Base-by-base conservation (phyloP, 2,797 vertebrate genomes). In the Crocidura indochinensis region DNA sequence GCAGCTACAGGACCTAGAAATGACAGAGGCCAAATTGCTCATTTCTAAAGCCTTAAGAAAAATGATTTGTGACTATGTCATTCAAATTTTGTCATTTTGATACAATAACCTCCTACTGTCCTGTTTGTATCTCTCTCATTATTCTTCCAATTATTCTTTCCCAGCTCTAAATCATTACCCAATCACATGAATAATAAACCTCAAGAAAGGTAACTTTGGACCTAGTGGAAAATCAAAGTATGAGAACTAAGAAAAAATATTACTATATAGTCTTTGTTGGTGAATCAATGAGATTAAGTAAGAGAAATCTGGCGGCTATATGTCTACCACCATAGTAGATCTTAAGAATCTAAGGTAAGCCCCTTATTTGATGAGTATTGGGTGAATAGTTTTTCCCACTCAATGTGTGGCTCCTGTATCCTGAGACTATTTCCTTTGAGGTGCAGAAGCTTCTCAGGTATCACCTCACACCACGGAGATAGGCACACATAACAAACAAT, bases 11-110 rank as follows among this genome's bases (percentile, higher is more conserved):
- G 22, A 78, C 31, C 31, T 47, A 53, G 20, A 86, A 73, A 78
- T 73, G 31, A 76, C 75, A 71, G 19, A 92, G 26, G 49, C 38
- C 75, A 92, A 79, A 73, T 31, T 56, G 27, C 29, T 76, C 73
- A 51, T 80, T 85, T 64, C 29, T 24, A 84, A 12, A 49, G 10
- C 62, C 75, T 80, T 89, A 20, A 79, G 27, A n/a, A 68, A 88
- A 94, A 73, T 47, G 2, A 44, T 74, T 75, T 94, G 9, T 85
- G 62, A 75, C 46, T 72, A 31, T 88, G 67, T 64, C 19, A 85
- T 72, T 90, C 64, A 80, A 12, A 22, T 6, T 80, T 83, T 49
- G 20, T 14, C 49, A 53, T 10, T 22, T 73, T 90, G 60, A 84
- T 60, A 15, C 38, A 85, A 46, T 77, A 10, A 46, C 69, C 0